These are phyloP conservation scores for Thryonomys swinderianus DNA, from an alignment of 2,113 vertebrate genomes.

Conservation along the genomic window DNA sequence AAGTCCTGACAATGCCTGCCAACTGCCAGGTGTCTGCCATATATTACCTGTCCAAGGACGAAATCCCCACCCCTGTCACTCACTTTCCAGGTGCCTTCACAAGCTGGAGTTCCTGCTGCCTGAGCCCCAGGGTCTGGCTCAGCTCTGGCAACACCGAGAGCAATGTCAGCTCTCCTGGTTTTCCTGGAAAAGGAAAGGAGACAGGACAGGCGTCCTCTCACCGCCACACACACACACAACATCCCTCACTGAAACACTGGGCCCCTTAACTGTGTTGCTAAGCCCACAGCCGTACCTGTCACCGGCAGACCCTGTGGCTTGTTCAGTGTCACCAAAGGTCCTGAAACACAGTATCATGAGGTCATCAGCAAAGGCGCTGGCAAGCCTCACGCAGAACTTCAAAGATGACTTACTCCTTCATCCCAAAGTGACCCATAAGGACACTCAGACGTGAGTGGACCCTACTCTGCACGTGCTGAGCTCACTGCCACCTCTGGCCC, in stretches of 20 bases:
- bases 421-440: background rate
- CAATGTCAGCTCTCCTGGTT: constrained; percentile 80
- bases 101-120: constrained; percentile 79
- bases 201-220: background rate
- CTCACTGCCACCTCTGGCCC: background rate
- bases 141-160: constrained; percentile 79
- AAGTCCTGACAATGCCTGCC: background rate
- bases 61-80: background rate
- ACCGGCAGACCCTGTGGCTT: constrained; percentile 85
- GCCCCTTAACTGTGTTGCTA: background rate
- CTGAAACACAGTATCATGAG: constrained; percentile 72
- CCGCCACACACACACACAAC: background rate
- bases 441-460: background rate
- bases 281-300: constrained; percentile 79
- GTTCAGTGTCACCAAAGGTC: constrained; percentile 84
- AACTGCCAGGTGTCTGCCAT: background rate
- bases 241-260: background rate
- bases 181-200: constrained; percentile 58
- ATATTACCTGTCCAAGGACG: background rate
- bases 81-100: constrained; percentile 86
- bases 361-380: background rate
- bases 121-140: constrained; percentile 76
- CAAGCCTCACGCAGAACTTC: background rate
- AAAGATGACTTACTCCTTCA: background rate
- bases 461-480: background rate